Evolutionary conservation across 2,888 invertebrate genomes (phyloP).

Genomic region (Pteria penguin): DNA sequence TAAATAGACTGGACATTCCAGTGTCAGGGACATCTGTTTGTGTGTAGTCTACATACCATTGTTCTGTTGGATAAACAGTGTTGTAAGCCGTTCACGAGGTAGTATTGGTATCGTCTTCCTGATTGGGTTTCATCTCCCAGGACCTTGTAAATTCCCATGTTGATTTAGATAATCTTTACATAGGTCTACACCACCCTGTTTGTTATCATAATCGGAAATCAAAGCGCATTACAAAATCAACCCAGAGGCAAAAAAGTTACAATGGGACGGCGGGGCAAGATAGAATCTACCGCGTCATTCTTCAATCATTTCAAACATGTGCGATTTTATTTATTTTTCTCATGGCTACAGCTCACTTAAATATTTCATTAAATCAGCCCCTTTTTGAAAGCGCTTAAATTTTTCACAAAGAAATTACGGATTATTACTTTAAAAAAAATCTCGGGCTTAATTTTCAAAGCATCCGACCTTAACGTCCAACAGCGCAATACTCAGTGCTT

Average conservation of each 20-base stretch:
- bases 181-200: not conserved
- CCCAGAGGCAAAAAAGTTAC: not conserved
- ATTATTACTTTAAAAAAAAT: no score
- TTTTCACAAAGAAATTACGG: no score
- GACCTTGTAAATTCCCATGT: no score
- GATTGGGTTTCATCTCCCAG: no score
- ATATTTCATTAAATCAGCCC: not conserved
- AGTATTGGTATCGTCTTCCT: no score
- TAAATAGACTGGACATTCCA: not conserved
- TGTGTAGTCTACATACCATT: not conserved
- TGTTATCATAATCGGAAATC: not conserved
- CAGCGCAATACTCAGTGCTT: no score
- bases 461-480: no score
- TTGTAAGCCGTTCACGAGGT: no score
- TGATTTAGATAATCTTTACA: no score
- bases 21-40: not conserved
- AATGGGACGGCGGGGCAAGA: not conserved
- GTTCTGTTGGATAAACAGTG: not conserved
- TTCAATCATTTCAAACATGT: not conserved
- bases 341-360: not conserved
- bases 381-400: no score
- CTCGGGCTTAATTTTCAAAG: no score
- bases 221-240: not conserved
- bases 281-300: not conserved
- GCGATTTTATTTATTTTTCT: not conserved